Evolutionary conservation across 2,113 vertebrate genomes (phyloP), one percentile per base, ranked within the genome.

Genomic region (Pedetes capensis): DNA sequence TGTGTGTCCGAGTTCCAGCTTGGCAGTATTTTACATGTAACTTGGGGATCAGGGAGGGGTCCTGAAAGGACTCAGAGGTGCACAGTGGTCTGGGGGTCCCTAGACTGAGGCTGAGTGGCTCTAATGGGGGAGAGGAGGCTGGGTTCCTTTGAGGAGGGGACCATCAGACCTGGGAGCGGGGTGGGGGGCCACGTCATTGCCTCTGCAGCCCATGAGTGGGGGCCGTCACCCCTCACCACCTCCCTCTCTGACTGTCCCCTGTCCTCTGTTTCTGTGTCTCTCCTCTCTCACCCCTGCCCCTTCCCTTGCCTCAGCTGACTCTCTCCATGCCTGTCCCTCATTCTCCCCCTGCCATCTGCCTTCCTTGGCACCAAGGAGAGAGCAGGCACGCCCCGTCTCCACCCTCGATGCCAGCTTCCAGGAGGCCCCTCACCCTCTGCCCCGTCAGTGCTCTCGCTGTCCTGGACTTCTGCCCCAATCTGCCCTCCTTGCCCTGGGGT

Each of bases 1-100:
- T 8, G 16, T 85, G 14, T 14, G 23, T 78, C 22, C 80, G 20
- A 1, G 11, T 72, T 51, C 71, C 61, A 91, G 44, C 37, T 59
- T 78, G 85, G 74, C 7, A n/a, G 3, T 66, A 72, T 85, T 86
- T 95, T 39, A 27, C 18, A 27, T 68, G 29, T 72, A 89, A 89
- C 64, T 55, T 25, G 49, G 25, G 68, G 44, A 44, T 7, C 8
- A 57, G 47, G 51, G 80, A 88, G 61, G 63, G 74, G 37, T n/a
- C 10, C 53, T 25, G 57, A 88, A 86, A 81, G 47, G 51, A 49
- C 55, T 93, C 49, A 66, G 69, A 63, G 82, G 18, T 44, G 47
- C 42, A 27, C 7, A 44, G 18, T 29, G 14, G 75, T 78, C 42
- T 87, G 49, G 61, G 72, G 79, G 27, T 9, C 11, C 42, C 64